These are phyloP conservation scores for Brachypteracias leptosomus DNA, from an alignment of 2,113 vertebrate genomes.

Conservation along the genomic window DNA sequence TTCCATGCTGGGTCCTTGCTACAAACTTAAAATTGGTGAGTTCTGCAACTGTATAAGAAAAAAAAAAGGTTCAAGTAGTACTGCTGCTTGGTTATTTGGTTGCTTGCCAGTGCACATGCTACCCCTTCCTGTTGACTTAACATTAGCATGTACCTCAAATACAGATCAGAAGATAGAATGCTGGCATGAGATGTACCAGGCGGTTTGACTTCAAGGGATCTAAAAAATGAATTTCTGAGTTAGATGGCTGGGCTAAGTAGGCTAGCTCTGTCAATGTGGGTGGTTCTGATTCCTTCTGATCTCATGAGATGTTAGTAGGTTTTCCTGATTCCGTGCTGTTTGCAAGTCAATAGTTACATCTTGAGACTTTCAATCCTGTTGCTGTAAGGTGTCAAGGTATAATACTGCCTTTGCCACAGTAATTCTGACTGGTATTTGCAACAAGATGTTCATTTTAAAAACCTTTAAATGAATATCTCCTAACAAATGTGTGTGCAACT, in stretches of 20 bases:
- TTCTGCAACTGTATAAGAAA: conserved; percentile 75
- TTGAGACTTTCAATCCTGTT: conserved; percentile 19
- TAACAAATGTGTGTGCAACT: background rate
- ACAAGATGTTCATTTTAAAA: conserved; percentile 55
- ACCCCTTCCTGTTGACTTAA: conserved; percentile 9
- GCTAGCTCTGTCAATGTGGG: background rate
- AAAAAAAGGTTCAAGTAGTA: conserved; percentile 60
- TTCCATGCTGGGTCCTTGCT: conserved; percentile 91
- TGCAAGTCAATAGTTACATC: conserved; percentile 45
- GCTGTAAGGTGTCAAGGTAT: background rate
- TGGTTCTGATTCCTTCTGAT: conserved; percentile 56
- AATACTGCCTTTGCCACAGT: conserved; percentile 1
- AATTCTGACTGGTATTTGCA: conserved; percentile 22
- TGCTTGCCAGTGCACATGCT: conserved; percentile 71
- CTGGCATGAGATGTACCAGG: conserved; percentile 16
- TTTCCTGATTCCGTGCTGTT: background rate
- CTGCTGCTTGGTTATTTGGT: conserved; percentile 67
- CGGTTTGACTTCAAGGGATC: background rate
- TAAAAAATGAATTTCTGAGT: background rate
- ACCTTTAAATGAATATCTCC: conserved; percentile 42
- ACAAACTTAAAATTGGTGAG: conserved; percentile 96
- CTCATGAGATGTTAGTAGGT: conserved; percentile 17
- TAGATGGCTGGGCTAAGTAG: background rate
- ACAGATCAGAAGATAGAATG: conserved; percentile 44
- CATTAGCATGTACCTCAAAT: conserved; percentile 48